Evolutionary conservation across 2,888 invertebrate genomes (phyloP).

Genomic region (Anticlea derivata): DNA sequence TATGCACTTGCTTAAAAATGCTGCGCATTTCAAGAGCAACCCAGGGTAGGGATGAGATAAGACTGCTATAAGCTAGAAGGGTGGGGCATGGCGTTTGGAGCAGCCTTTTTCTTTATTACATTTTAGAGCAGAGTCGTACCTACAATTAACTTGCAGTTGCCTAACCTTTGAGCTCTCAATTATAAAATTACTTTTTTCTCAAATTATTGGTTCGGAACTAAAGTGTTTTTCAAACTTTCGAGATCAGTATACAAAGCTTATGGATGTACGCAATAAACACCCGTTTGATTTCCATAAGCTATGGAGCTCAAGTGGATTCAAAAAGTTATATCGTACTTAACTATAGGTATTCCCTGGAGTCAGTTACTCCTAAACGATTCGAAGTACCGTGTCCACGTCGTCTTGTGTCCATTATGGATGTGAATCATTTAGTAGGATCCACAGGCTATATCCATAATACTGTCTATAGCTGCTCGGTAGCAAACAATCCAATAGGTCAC

Average conservation of each 20-base stretch:
- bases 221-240: no score
- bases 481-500: background rate
- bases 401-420: slow-evolving; percentile 16
- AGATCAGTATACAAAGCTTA: no score
- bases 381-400: background rate
- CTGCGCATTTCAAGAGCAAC: slow-evolving; percentile 45
- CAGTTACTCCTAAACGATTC: background rate
- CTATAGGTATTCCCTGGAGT: no score
- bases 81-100: background rate
- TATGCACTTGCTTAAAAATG: slow-evolving; percentile 60
- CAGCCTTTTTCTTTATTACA: background rate
- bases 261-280: no score
- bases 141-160: background rate
- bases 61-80: slow-evolving; percentile 21
- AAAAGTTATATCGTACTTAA: no score
- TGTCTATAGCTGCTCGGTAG: background rate
- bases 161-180: no score
- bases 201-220: no score
- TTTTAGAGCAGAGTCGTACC: background rate
- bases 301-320: no score
- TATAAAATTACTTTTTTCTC: no score
- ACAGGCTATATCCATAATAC: background rate
- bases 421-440: slow-evolving; percentile 26
- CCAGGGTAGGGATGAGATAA: slow-evolving; percentile 34
- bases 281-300: no score